Base-by-base conservation (phyloP, 2,113 vertebrate genomes). In the Fulica atra region DNA sequence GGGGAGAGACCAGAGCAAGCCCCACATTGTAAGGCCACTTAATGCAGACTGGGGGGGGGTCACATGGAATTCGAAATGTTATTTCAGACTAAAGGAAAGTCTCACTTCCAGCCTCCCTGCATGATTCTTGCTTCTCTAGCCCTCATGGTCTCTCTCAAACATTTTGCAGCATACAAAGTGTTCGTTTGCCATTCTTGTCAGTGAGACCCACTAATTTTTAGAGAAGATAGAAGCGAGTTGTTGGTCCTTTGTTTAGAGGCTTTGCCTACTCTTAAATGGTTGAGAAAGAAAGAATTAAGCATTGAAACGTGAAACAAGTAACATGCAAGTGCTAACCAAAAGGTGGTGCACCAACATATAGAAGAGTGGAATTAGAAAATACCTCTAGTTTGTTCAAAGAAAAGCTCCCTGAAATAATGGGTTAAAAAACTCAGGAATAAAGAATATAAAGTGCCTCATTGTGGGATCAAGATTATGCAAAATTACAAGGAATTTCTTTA, bases 361-460 rank as follows among this genome's bases (percentile, higher is more conserved):
- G 53, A 73, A 29, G 12, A 82, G 15, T 35, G 9, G 33, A 94
- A 87, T 78, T 51, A 31, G 77, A 88, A 88, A 64, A 36, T 4
- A 81, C 18, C 38, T 87, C 38, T 74, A 70, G 38, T 86, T 86
- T 48, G 81, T 69, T 69, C 42, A 50, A 78, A 69, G 26, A 79
- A 86, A 81, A 81, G 11, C 24, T 87, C 33, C 21, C 38, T 79
- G 33, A 85, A 51, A 51, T 63, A 93, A 56, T 9, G 19, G 11
- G 21, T 54, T 79, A 23, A 36, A 25, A 64, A 50, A 7, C 80
- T 42, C 11, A 11, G 8, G 26, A 95, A 33, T 56, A 79, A 82
- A 93, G 70, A 81, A 82, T 85, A 88, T 72, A 40, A 78, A 91
- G 87, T 89, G 48, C 93, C 82, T 96, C 46, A 66, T 70, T 91